These are phyloP conservation scores for Macaria notata DNA, from an alignment of 2,888 invertebrate species.

Conservation along the genomic window DNA sequence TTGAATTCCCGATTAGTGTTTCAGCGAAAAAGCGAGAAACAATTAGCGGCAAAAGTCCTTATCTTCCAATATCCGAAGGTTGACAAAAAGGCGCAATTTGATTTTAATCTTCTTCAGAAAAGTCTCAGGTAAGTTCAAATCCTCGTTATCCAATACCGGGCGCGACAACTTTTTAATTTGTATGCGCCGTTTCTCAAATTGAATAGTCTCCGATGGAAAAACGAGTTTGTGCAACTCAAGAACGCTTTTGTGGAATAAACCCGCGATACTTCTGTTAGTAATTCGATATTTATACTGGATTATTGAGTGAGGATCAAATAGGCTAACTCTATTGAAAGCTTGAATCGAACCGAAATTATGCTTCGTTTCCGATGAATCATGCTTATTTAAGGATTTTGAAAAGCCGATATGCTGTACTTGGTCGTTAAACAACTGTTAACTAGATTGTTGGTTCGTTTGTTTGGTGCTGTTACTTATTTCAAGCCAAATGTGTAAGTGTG, in stretches of 20 bases:
- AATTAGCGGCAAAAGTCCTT: slow-evolving; percentile 6
- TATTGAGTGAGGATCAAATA: slow-evolving; percentile 23
- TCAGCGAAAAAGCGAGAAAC: background rate
- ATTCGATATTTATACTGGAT: slow-evolving; percentile 28
- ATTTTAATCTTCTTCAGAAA: slow-evolving; percentile 10
- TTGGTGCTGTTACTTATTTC: too few relatives aligned
- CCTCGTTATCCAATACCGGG: slow-evolving; percentile 21
- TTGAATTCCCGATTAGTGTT: too few relatives aligned
- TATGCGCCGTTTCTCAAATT: slow-evolving; percentile 24
- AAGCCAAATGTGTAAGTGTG: too few relatives aligned
- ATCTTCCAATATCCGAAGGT: slow-evolving; percentile 5
- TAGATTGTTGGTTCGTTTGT: too few relatives aligned
- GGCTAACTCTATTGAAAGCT: slow-evolving; percentile 7
- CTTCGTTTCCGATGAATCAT: slow-evolving; percentile 2
- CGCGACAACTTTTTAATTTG: slow-evolving; percentile 26
- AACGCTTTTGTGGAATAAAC: slow-evolving; percentile 21
- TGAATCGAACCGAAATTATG: slow-evolving; percentile 4
- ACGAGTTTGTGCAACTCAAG: slow-evolving; percentile 21
- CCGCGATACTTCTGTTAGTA: slow-evolving; percentile 22
- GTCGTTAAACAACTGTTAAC: too few relatives aligned
- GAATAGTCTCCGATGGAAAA: slow-evolving; percentile 21
- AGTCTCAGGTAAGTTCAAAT: slow-evolving; percentile 14
- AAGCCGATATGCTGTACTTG: too few relatives aligned
- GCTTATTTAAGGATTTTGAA: slow-evolving; percentile 2
- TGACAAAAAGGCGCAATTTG: slow-evolving; percentile 10